Conservation (phyloP, 1,140 invertebrate species). For the Magallana ariakensis region DNA sequence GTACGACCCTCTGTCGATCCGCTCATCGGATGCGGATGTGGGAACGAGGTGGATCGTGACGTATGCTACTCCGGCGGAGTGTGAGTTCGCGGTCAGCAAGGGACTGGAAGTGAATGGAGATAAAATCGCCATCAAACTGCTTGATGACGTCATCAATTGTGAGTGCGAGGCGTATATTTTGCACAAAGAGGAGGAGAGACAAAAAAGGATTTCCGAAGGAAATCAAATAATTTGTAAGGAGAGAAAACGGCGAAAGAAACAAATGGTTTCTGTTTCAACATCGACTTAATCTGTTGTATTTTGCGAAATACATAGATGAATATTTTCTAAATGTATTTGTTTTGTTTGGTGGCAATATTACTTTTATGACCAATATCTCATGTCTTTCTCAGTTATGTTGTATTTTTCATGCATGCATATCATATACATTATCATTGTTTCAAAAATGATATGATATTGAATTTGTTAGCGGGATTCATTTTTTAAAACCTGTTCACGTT, state of each 20-base stretch:
- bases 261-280: background rate
- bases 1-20: conserved; percentile 50
- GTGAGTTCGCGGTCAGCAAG: conserved; percentile 1
- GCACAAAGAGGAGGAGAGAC: conserved; percentile 2
- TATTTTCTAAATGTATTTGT: too few species aligned
- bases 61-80: conserved; percentile 39
- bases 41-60: conserved; percentile 49
- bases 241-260: background rate
- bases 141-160: conserved; percentile 43
- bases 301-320: too few species aligned
- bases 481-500: too few species aligned
- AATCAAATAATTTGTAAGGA: conserved; percentile 1
- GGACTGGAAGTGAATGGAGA: conserved; percentile 49
- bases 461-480: too few species aligned
- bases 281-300: too few species aligned
- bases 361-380: too few species aligned
- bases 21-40: conserved; percentile 10
- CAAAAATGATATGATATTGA: too few species aligned
- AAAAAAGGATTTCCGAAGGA: background rate
- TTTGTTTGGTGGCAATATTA: too few species aligned
- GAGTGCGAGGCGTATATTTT: conserved; percentile 50
- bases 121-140: conserved; percentile 42
- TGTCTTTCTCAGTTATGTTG: too few species aligned
- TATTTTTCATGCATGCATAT: too few species aligned
- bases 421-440: too few species aligned